These are phyloP conservation scores for Halichoerus grypus DNA, from an alignment of 2,113 vertebrate species.

Conservation along the genomic window DNA sequence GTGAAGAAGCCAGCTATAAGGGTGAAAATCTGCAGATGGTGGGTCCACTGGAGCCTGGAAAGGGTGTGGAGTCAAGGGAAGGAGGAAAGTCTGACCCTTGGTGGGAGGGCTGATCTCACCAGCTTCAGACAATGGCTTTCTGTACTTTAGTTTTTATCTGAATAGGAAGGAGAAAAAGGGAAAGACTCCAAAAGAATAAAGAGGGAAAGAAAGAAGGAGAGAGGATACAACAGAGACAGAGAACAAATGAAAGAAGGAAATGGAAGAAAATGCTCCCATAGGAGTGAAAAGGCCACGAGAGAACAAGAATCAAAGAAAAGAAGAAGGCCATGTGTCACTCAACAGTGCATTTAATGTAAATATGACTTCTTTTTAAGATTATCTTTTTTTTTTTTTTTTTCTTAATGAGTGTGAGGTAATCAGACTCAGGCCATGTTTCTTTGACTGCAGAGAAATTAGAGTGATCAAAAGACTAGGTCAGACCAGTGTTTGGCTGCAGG, in stretches of 20 bases:
- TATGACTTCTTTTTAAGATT: not conserved
- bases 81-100: not conserved
- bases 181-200: conserved; percentile 1
- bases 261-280: not conserved
- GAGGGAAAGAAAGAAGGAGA: not conserved
- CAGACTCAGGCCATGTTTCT: not conserved
- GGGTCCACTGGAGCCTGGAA: not conserved
- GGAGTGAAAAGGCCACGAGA: not conserved
- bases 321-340: fast-evolving
- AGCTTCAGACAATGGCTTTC: not conserved
- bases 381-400: not conserved
- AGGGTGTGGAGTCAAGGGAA: not conserved
- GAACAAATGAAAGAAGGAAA: not conserved
- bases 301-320: not conserved
- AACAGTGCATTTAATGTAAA: not conserved
- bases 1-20: conserved; percentile 3
- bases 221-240: not conserved
- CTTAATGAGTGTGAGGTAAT: not conserved
- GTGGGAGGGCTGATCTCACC: not conserved
- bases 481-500: not conserved
- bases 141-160: not conserved
- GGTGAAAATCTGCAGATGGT: not conserved
- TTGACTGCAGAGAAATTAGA: not conserved
- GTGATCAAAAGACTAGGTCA: not conserved
- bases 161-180: not conserved